Base-by-base conservation (phyloP, 2,797 vertebrate genomes). In the Alosa sapidissima region DNA sequence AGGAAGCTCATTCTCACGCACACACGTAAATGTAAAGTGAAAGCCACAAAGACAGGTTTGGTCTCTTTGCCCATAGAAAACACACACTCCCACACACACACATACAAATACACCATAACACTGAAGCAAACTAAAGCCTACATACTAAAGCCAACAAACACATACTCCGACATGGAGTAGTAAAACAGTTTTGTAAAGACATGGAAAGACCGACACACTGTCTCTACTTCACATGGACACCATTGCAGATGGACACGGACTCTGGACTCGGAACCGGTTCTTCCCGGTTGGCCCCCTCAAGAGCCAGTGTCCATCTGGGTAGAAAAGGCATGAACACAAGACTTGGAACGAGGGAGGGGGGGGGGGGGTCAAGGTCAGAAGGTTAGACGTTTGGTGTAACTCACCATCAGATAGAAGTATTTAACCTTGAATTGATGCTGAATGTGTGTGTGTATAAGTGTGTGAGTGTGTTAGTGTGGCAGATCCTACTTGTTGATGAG, bases 271-370 rank as follows among this genome's bases (percentile, higher is more conserved):
- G 33, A 33, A 33, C 16, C n/a, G 41, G 5, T 7, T 36, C 62
- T 0, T 62, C 58, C 36, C 24, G 51, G 72, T 11, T 10, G 48
- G 72, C 7, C 16, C 24, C 58, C 52, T 28, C 81, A 11, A 7
- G 82, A 72, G 49, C 9, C 82, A 10, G 54, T 81, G 55, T 81
- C 47, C 68, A 83, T 41, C 72, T 16, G 72, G 72, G 41, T 81
- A 82, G 16, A 6, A 81, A 51, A 87, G 82, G 65, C 33, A 14
- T 2, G 2, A 45, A 78, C 36, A 78, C 36, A 78, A 78, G 13
- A 78, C 36, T 45, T 9, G 36, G 72, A 78, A 47, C 41, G 21
- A 36, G 41, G 36, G 72, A n/a, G n/a, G 72, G 14, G 28, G 19
- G 68, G 14, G 14, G 33, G 9, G 68, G 33, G 13, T 16, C 68